Evolutionary conservation across 2,797 vertebrate species (phyloP).

Genomic region (Sardinella longiceps): DNA sequence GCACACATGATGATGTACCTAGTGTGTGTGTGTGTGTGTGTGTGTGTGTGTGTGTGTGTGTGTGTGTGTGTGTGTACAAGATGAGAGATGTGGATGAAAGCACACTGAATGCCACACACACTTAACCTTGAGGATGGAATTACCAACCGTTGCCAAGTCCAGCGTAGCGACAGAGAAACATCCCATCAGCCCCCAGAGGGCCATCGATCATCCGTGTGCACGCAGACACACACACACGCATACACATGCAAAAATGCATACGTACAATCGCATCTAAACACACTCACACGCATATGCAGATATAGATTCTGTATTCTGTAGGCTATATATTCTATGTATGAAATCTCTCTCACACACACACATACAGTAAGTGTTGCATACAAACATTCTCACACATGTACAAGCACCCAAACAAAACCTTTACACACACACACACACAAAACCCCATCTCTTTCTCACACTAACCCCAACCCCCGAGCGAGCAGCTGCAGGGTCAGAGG

Average conservation of each 20-base stretch:
- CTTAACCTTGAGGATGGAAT: constrained; percentile 22
- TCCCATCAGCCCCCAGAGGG: neutral
- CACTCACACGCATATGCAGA: neutral
- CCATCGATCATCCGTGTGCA: neutral
- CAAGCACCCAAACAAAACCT: too few relatives aligned
- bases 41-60: neutral
- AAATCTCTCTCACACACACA: too few relatives aligned
- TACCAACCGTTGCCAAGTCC: neutral
- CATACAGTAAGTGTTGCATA: too few relatives aligned
- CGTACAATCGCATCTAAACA: neutral
- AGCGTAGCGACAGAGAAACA: neutral
- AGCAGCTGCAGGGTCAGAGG: neutral
- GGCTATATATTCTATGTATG: too few relatives aligned
- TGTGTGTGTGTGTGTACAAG: neutral
- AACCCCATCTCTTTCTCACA: neutral
- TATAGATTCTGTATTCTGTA: too few relatives aligned
- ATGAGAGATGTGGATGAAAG: constrained; percentile 31
- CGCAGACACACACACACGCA: neutral
- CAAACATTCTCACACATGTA: too few relatives aligned
- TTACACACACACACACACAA: neutral
- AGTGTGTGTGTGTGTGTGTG: neutral
- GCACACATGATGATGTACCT: neutral
- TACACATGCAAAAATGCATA: neutral
- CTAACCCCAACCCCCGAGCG: neutral
- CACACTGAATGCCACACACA: constrained; percentile 54